A percentile compares a stretch with the other conserved stretches of the same genome.
phyloP scores from a whole-genome alignment of 2,888 invertebrate genomes.

The Neoascia interrupta region DNA sequence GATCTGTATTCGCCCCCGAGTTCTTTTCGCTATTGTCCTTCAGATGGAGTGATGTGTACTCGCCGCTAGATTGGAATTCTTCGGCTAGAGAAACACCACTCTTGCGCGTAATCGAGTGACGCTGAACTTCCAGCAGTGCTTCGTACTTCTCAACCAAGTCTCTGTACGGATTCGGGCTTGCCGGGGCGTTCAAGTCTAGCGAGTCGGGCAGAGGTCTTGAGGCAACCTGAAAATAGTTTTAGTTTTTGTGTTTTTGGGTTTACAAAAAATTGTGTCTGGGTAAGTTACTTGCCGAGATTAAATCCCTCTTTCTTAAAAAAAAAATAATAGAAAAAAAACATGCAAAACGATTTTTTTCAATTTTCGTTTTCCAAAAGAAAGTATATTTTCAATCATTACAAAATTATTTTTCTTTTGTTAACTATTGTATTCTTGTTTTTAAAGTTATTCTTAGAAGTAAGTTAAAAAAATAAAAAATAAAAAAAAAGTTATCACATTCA shows the following conservation, averaged over 20 bases:
- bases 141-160: constrained; percentile 92
- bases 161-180: constrained; percentile 85
- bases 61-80: constrained; percentile 87
- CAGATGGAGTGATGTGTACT: constrained; percentile 80
- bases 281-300: constrained; percentile 66
- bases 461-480: constrained; percentile 25
- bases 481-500: constrained; percentile 62
- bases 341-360: constrained; percentile 30
- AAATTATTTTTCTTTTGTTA: constrained; percentile 4
- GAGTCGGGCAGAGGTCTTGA: constrained; percentile 72
- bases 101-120: constrained; percentile 82
- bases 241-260: constrained; percentile 38
- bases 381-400: constrained; percentile 50
- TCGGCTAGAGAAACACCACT: constrained; percentile 80
- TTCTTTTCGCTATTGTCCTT: constrained; percentile 46
- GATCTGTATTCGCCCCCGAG: constrained; percentile 35
- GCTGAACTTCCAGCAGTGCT: constrained; percentile 88
- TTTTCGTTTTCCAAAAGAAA: constrained; percentile 24
- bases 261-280: constrained; percentile 15
- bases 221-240: constrained; percentile 71
- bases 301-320: constrained; percentile 41
- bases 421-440: constrained; percentile 2
- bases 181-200: constrained; percentile 77
- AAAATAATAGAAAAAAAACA: constrained; percentile 41
- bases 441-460: constrained; percentile 27